A percentile compares a stretch with the other conserved stretches of the same genome.
Conservation (phyloP, 2,113 vertebrate species). For the Bucco capensis region DNA sequence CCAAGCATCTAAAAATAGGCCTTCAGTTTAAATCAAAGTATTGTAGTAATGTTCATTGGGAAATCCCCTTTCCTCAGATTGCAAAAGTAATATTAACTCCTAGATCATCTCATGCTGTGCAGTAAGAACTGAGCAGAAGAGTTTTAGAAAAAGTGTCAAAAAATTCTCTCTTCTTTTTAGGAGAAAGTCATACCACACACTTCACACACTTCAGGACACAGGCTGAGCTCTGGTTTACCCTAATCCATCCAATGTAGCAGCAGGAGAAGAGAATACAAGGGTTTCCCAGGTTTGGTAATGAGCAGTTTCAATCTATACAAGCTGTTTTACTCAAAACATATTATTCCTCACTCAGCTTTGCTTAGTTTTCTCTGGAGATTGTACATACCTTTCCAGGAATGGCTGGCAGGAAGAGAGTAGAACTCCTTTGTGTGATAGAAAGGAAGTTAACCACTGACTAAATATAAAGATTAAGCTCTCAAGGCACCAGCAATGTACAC, state of each 20-base stretch:
- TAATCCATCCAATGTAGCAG: neutral
- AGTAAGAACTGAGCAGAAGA: neutral
- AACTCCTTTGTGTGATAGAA: neutral
- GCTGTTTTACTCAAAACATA: neutral
- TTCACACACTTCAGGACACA: neutral
- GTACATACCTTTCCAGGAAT: neutral
- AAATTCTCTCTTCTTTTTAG: neutral
- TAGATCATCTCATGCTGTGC: neutral
- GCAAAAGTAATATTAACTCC: neutral
- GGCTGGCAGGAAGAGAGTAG: neutral
- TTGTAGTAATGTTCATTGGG: conserved; percentile 7
- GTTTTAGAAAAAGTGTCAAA: neutral
- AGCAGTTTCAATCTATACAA: neutral
- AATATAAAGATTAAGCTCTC: neutral
- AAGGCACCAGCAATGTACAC: neutral
- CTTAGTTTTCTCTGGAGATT: neutral
- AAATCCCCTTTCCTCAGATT: conserved; percentile 39
- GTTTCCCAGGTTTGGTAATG: neutral
- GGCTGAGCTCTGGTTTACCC: neutral
- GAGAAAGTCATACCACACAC: neutral
- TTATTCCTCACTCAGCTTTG: neutral
- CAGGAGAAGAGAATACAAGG: neutral
- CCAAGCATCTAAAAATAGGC: conserved; percentile 50
- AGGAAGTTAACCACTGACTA: neutral
- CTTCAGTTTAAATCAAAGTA: conserved; percentile 24